A percentile compares a stretch with the other conserved stretches of the same genome.
These are phyloP conservation scores for Choristoneura fumiferana DNA, from an alignment of 1,140 invertebrate species.

Conservation along the genomic window DNA sequence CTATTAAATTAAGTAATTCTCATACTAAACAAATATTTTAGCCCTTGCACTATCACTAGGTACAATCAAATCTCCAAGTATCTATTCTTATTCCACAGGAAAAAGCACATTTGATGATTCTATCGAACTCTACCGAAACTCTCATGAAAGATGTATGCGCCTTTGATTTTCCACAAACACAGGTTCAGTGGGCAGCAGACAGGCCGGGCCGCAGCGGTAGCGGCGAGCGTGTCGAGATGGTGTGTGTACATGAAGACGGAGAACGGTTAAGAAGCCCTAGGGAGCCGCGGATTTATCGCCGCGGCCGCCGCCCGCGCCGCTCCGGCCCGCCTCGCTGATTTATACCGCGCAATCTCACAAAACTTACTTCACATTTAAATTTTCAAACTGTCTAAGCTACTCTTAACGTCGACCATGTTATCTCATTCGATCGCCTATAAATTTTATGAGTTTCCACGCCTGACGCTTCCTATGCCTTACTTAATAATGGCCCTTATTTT, in stretches of 20 bases:
- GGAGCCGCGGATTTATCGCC: slow-evolving; percentile 73
- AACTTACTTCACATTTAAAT: slow-evolving; percentile 79
- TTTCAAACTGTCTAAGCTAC: slow-evolving; percentile 77
- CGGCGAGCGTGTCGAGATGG: slow-evolving; percentile 7
- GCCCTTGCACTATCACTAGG: too few relatives aligned
- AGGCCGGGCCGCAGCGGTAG: slow-evolving; percentile 16
- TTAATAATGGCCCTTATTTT: background rate
- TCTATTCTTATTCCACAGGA: too few relatives aligned
- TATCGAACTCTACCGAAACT: too few relatives aligned
- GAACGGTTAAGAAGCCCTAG: slow-evolving; percentile 63
- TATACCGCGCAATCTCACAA: slow-evolving; percentile 76
- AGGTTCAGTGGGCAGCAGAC: background rate
- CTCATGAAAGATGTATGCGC: too few relatives aligned
- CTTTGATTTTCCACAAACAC: background rate
- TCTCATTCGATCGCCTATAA: slow-evolving; percentile 78
- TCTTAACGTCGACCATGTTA: slow-evolving; percentile 76
- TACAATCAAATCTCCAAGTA: too few relatives aligned
- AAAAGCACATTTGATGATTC: too few relatives aligned
- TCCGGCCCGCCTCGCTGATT: slow-evolving; percentile 59
- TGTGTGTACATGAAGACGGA: slow-evolving; percentile 55
- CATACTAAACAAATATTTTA: too few relatives aligned
- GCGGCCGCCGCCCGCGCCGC: slow-evolving; percentile 29
- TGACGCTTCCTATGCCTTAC: slow-evolving; percentile 47
- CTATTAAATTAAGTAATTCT: too few relatives aligned
- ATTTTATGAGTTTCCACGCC: slow-evolving; percentile 75